Conservation (phyloP, 2,888 invertebrate species). For the Metellina segmentata region DNA sequence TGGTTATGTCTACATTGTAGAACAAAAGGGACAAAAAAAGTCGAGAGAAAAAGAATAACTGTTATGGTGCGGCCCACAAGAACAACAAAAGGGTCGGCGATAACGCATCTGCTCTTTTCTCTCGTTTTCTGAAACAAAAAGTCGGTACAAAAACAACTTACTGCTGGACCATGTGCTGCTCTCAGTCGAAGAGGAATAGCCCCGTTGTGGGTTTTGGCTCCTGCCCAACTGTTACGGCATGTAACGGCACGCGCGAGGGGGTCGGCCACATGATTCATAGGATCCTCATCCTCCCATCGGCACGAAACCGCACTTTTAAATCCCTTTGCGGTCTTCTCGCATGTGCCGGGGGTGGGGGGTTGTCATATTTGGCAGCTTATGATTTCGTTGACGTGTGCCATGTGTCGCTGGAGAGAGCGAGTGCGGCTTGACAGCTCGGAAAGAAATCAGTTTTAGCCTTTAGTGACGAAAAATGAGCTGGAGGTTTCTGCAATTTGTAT, state of each 20-base stretch:
- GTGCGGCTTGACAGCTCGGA: background rate
- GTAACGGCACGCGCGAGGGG: conserved; percentile 67
- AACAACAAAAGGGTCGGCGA: background rate
- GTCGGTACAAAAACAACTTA: conserved; percentile 32
- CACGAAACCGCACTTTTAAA: conserved; percentile 53
- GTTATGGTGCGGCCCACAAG: background rate
- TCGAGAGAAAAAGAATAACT: background rate
- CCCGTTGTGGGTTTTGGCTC: conserved; percentile 40
- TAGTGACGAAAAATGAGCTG: too few relatives aligned
- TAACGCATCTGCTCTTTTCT: background rate
- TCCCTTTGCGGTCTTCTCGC: conserved; percentile 47
- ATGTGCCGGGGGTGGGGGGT: conserved; percentile 14
- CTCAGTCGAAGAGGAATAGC: background rate
- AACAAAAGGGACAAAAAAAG: background rate
- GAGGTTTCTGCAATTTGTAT: background rate
- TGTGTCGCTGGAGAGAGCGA: background rate
- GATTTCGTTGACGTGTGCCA: background rate
- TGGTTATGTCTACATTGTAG: too few relatives aligned
- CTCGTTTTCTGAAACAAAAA: conserved; percentile 3
- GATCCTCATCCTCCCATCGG: conserved; percentile 51
- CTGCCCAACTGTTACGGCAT: conserved; percentile 54
- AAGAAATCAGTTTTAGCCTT: too few relatives aligned
- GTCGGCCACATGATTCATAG: conserved; percentile 41
- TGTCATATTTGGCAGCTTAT: conserved; percentile 65
- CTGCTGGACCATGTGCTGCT: conserved; percentile 17